Evolutionary conservation across 2,113 vertebrate genomes (phyloP).

Genomic region (Zeus faber): DNA sequence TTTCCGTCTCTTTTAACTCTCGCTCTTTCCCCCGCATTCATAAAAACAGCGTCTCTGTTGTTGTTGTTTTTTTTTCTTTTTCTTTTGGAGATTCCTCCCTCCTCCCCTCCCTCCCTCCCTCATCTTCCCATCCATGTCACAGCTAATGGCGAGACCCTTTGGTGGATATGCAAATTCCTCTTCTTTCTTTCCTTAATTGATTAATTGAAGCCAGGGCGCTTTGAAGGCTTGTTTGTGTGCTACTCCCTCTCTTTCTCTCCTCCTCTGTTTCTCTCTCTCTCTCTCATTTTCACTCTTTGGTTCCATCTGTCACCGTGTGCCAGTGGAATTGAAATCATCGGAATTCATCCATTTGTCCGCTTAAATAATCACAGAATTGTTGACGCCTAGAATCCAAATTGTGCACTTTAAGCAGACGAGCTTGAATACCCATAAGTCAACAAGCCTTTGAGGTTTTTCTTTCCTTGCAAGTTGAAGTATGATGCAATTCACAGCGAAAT

Average conservation of each 20-base stretch:
- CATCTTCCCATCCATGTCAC: slow-evolving; percentile 38
- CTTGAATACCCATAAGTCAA: neutral
- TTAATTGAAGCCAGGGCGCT: slow-evolving; percentile 73
- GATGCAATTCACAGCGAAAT: neutral
- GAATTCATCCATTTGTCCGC: slow-evolving; percentile 25
- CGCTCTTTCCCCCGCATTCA: slow-evolving; percentile 50
- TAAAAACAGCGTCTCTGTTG: too few species aligned
- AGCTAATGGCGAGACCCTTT: slow-evolving; percentile 25
- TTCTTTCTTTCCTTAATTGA: slow-evolving; percentile 76
- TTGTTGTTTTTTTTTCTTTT: too few species aligned
- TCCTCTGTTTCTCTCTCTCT: slow-evolving; percentile 27
- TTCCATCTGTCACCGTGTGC: slow-evolving; percentile 30
- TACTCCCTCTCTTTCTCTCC: slow-evolving; percentile 40
- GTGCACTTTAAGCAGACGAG: neutral
- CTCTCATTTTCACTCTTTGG: slow-evolving; percentile 48
- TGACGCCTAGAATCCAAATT: neutral
- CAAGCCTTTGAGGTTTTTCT: neutral
- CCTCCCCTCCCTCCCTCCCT: slow-evolving; percentile 1
- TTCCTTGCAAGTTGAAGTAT: neutral
- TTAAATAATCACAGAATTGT: slow-evolving; percentile 17
- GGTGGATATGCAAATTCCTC: slow-evolving; percentile 72
- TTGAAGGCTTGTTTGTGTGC: slow-evolving; percentile 70
- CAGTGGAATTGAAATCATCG: slow-evolving; percentile 23
- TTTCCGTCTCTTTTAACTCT: slow-evolving; percentile 54
- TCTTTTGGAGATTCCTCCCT: slow-evolving; percentile 1